Evolutionary conservation across 2,113 vertebrate species (phyloP).

Genomic region (Entelurus aequoreus): DNA sequence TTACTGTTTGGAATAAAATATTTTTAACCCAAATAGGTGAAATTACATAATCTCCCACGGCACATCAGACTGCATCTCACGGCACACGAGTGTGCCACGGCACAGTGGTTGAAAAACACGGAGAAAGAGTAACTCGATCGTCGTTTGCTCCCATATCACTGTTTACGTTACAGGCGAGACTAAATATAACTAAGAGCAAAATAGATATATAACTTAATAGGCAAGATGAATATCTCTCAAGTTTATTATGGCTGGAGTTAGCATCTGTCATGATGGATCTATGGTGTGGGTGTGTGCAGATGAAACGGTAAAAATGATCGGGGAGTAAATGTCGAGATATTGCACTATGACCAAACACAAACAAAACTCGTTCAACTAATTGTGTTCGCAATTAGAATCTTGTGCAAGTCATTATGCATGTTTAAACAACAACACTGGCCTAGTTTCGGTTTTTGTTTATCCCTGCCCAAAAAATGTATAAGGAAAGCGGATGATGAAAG

Average conservation of each 20-base stretch:
- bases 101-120: too few relatives aligned
- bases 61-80: too few relatives aligned
- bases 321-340: too few relatives aligned
- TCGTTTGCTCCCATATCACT: conserved; percentile 5
- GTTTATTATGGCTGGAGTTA: conserved; percentile 25
- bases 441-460: not conserved
- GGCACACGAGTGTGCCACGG: too few relatives aligned
- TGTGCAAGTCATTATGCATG: not conserved
- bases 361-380: not conserved
- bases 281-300: conserved; percentile 1
- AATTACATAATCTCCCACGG: too few relatives aligned
- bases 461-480: not conserved
- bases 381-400: not conserved
- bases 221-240: conserved; percentile 30
- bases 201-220: conserved; percentile 44
- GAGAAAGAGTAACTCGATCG: conserved; percentile 22
- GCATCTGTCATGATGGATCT: conserved; percentile 36
- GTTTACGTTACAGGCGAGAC: conserved; percentile 28
- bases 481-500: not conserved
- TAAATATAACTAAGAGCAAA: conserved; percentile 39
- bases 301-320: not conserved
- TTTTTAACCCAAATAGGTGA: too few relatives aligned
- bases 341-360: not conserved
- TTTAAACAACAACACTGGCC: not conserved
- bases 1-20: too few relatives aligned